A percentile compares a stretch with the other conserved stretches of the same genome.
phyloP scores from a whole-genome alignment of 1,140 invertebrate species.

The Sarcophaga peregrina region DNA sequence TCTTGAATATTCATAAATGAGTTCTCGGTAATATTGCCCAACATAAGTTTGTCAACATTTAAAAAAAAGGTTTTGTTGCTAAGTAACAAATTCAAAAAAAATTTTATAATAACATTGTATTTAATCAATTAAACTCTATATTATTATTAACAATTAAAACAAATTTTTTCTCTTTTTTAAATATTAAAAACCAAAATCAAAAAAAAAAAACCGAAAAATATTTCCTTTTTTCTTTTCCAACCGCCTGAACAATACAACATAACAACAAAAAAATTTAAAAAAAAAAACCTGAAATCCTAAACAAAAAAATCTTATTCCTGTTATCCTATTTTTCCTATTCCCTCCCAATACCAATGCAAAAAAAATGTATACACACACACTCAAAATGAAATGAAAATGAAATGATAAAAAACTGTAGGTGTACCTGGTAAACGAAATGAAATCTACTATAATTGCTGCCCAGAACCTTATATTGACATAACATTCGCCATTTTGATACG shows the following conservation, averaged over 20 bases:
- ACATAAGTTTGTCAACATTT: too few relatives aligned
- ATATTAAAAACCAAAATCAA: background rate
- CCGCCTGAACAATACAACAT: background rate
- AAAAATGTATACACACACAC: background rate
- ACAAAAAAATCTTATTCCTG: background rate
- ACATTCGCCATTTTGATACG: slow-evolving; percentile 98
- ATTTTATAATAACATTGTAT: too few relatives aligned
- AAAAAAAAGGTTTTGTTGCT: too few relatives aligned
- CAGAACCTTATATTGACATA: slow-evolving; percentile 96
- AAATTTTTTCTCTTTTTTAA: background rate
- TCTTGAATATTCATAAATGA: too few relatives aligned
- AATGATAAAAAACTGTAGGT: slow-evolving; percentile 70
- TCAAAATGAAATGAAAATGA: background rate
- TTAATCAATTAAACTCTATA: background rate
- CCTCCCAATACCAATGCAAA: background rate
- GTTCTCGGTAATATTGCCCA: too few relatives aligned
- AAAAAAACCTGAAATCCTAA: background rate
- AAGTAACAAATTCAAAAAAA: too few relatives aligned
- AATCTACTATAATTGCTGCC: slow-evolving; percentile 94
- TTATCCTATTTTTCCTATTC: background rate
- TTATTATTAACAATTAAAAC: background rate
- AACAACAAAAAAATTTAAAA: background rate
- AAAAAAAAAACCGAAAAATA: background rate
- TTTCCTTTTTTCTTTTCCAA: slow-evolving; percentile 38
- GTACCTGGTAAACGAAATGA: slow-evolving; percentile 92